Percentiles rank a stretch among this genome's conserved stretches.
These are phyloP conservation scores for Dromas ardeola DNA, from an alignment of 2,113 vertebrate genomes.

Conservation along the genomic window DNA sequence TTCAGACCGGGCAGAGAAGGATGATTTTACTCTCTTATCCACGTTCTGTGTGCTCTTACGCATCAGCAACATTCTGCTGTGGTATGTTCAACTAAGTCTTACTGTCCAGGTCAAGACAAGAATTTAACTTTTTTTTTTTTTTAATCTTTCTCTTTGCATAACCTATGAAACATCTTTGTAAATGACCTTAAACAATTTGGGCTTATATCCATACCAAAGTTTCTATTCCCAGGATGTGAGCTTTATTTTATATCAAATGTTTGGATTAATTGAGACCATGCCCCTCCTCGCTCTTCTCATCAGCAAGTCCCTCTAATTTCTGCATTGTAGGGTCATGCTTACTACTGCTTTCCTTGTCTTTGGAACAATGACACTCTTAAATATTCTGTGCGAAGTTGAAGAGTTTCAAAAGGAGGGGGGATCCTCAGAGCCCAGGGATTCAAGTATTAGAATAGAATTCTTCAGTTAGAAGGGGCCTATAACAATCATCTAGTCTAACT, in stretches of 20 bases:
- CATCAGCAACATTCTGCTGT: background rate
- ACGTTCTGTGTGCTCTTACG: background rate
- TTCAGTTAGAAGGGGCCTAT: background rate
- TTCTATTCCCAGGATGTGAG: background rate
- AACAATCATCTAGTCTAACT: background rate
- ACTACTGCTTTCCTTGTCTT: background rate
- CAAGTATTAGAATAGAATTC: background rate
- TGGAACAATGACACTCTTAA: background rate
- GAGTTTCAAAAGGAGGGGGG: background rate
- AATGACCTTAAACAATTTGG: background rate
- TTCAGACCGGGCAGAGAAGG: background rate
- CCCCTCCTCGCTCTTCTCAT: background rate
- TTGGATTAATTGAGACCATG: fast-evolving
- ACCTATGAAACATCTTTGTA: background rate
- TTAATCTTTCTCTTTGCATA: background rate
- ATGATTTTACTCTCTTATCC: background rate
- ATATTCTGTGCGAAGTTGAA: background rate
- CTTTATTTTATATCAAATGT: background rate
- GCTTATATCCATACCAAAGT: background rate
- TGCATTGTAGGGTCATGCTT: background rate
- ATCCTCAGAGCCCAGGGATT: background rate
- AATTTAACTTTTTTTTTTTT: background rate
- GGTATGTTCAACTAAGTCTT: background rate
- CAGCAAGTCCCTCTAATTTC: background rate
- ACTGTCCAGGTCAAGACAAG: background rate